Base-by-base conservation (phyloP, 2,888 invertebrate genomes). In the Mallateleia sp. region DNA sequence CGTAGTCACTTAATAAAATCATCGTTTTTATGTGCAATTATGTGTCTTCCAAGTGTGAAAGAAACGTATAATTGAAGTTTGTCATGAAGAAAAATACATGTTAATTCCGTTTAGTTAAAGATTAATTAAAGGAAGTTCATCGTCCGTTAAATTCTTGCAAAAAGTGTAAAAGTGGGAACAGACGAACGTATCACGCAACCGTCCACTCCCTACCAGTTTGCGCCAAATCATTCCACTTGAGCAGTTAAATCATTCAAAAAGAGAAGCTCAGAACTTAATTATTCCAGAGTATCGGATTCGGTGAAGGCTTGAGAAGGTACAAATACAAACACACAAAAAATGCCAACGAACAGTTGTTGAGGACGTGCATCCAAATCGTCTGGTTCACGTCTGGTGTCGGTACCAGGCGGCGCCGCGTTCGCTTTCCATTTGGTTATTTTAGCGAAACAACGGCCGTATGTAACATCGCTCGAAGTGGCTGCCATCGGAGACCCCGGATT, bases 401-500 rank as follows among this genome's bases (percentile, higher is more conserved):
- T 62, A 34, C 56, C 77, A 58, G 71, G 64, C 64, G 64, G 82
- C 69, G 69, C 50, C 72, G 74, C 20, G 28, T 24, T 50, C 25
- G 47, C 7, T 54, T 60, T 66, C 71, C 54, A 45, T 64, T 50
- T 78, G 47, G 83, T 72, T 58, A 77, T 78, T 83, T 83, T 77
- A 28, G 18, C 64, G 58, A 83, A 78, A 77, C 77, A 83, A 52
- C 50, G 18, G 50, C 60, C 45, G 72, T 22, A 64, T 52, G 77
- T 58, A 78, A 47, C 77, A 22, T 34, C 28, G 56, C 25, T 42
- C 47, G 15, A 72, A 64, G 71, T 38, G 52, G 2, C 66, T 45
- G 38, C 42, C 22, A 5, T 28, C 69, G 62, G 42, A 47, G 52
- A 38, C 38, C 79, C 11, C 22, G 54, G 45, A 83, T 77, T 83